Percentiles rank a stretch among this genome's conserved stretches.
These are phyloP conservation scores for Hyperopisus bebe DNA, from an alignment of 2,113 vertebrate genomes.

Conservation along the genomic window DNA sequence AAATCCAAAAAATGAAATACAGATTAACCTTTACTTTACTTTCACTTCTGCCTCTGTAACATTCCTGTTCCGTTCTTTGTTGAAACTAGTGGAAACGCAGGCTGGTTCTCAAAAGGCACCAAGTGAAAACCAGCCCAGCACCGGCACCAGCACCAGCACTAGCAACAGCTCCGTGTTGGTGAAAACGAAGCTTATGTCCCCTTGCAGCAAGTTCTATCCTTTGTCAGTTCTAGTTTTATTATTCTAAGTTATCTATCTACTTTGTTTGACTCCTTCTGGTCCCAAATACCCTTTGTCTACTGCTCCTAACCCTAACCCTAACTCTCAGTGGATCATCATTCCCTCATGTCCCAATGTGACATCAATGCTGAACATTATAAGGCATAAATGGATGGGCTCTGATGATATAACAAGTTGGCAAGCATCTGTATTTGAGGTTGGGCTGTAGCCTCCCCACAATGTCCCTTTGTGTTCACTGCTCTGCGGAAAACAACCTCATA, in stretches of 20 bases:
- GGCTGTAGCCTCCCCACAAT: conserved; percentile 49
- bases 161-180: no score
- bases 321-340: not conserved
- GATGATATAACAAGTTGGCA: conserved; percentile 29
- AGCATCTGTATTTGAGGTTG: conserved; percentile 51
- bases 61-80: no score
- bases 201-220: not conserved
- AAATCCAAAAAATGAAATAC: no score
- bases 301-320: no score
- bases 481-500: conserved; percentile 64
- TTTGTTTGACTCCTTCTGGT: not conserved
- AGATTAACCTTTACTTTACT: no score
- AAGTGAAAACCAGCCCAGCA: no score
- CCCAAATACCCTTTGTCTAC: not conserved
- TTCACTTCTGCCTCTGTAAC: no score
- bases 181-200: no score
- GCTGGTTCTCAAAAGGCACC: no score
- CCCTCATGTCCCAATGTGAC: not conserved
- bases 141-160: no score
- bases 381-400: not conserved
- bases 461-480: conserved; percentile 56
- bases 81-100: no score
- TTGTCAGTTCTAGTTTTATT: not conserved
- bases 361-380: not conserved
- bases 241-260: not conserved